Base-by-base conservation (phyloP, 2,888 invertebrate genomes). In the Oscheius sp. region DNA sequence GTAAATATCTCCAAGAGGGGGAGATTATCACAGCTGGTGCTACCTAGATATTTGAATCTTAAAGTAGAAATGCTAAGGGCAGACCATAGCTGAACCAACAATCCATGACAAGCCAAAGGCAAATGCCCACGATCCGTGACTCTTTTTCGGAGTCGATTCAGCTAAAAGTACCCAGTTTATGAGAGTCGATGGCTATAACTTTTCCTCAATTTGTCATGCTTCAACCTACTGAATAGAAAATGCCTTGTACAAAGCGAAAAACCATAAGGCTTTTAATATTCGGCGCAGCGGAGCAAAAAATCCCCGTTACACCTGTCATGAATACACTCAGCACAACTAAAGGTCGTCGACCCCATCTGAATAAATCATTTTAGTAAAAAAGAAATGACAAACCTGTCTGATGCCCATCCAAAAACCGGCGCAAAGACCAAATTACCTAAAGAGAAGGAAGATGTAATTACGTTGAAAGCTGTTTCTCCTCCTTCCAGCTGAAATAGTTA, bases 71-170 rank as follows among this genome's bases (percentile, higher is more conserved):
- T 25, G 48, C 10, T 20, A 12, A 12, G 48, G 20, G 20, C n/a
- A n/a, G n/a, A 65, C 67, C 46, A 67, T 20, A 33, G 57, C n/a
- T 20, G 52, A 27, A 17, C 67, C 67, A 6, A 67, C 20, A 46
- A 57, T 39, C 67, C 67, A 67, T 2, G 67, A 67, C 29, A 67
- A 29, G 2, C 67, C 67, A 37, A 67, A 67, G 23, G 31, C 25
- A 37, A 67, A 45, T 6, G 46, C 50, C 57, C 52, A 57, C 17
- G 27, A 23, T 17, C 57, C 31, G 33, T 67, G 67, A 20, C 42
- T 58, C 10, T 15, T 57, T 29, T 45, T 57, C 15, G 46, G 57
- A 3, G 46, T 57, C 3, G 57, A 57, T 45, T 67, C 67, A 17
- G 57, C 17, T 1, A 57, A 10, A 8, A 33, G 45, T 8, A 67